phyloP scores from a whole-genome alignment of 2,113 vertebrate genomes.

The Oxyruncus cristatus region DNA sequence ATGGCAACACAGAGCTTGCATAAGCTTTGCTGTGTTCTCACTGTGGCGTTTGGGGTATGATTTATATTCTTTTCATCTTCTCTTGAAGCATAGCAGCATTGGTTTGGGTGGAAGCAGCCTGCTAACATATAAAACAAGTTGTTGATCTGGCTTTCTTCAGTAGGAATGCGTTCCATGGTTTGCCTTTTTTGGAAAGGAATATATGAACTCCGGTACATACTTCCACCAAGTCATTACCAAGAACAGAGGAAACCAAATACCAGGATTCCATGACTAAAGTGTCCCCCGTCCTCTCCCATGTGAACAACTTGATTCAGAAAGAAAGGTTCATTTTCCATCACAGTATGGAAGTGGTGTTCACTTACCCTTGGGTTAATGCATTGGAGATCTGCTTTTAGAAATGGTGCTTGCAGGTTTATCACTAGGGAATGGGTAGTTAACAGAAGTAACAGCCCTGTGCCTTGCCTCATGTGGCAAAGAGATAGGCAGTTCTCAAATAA shows the following conservation, averaged over 20 bases:
- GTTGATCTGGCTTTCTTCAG: conserved; percentile 24
- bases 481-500: not conserved
- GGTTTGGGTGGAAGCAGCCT: conserved; percentile 21
- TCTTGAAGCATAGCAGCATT: not conserved
- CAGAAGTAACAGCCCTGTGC: not conserved
- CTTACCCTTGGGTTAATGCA: not conserved
- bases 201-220: not conserved
- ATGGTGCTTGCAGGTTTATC: not conserved
- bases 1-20: not conserved
- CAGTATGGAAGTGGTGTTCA: not conserved
- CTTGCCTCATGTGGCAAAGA: not conserved
- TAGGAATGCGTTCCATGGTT: not conserved
- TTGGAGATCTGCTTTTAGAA: not conserved
- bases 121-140: not conserved
- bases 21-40: not conserved
- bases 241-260: not conserved
- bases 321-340: not conserved
- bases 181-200: conserved; percentile 3
- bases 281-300: not conserved
- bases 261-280: not conserved
- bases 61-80: conserved; percentile 22
- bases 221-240: not conserved
- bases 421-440: not conserved
- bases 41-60: not conserved
- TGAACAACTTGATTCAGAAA: not conserved